These are phyloP conservation scores for Amphiura filiformis DNA, from an alignment of 35 echinoderm and acorn worm species.

Conservation along the genomic window DNA sequence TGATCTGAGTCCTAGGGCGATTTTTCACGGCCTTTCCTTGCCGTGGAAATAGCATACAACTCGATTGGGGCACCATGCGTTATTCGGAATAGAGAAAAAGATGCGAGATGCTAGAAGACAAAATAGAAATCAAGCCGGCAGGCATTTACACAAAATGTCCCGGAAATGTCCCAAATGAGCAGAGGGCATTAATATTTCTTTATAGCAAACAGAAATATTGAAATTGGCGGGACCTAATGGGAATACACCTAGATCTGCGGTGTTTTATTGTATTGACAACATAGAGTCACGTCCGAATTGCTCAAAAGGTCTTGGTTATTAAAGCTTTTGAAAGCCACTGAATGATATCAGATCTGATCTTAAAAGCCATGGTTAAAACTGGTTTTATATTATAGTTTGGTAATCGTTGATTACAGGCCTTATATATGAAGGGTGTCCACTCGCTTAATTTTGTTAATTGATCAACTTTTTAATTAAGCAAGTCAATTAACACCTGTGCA, in stretches of 20 bases:
- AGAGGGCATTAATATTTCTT: constrained; percentile 5
- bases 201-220: not conserved
- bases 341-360: not conserved
- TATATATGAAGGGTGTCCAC: not conserved
- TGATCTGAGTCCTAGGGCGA: not conserved
- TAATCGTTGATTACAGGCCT: not conserved
- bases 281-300: not conserved
- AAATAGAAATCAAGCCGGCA: not conserved
- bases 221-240: not conserved
- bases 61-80: not conserved
- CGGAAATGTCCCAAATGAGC: not conserved
- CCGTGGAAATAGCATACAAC: too few relatives aligned
- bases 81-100: not conserved
- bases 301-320: not conserved
- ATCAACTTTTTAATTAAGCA: not conserved
- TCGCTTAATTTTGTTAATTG: not conserved
- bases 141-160: constrained; percentile 7
- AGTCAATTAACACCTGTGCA: too few relatives aligned
- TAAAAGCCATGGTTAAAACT: not conserved
- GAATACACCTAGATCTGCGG: not conserved
- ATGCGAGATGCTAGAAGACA: not conserved
- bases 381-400: not conserved
- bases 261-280: not conserved
- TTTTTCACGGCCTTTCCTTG: not conserved
- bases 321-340: not conserved